Percentiles rank a stretch among this genome's conserved stretches.
Evolutionary conservation across 2,113 vertebrate species (phyloP).

Genomic region (Gorsachius goisagi): DNA sequence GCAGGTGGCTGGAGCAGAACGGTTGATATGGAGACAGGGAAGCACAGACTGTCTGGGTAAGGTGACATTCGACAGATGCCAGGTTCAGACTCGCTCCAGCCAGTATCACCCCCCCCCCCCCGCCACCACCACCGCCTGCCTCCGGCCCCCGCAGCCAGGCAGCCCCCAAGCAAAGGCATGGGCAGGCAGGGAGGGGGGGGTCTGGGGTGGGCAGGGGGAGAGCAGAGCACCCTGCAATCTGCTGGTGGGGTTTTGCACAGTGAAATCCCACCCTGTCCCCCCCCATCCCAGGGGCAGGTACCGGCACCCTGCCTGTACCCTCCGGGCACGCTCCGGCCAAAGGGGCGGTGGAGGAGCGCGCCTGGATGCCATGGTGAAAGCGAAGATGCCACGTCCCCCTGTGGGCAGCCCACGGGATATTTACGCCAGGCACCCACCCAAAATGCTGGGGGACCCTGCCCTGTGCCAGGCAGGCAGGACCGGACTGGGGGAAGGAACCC

Average conservation of each 20-base stretch:
- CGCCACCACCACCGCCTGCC: not conserved
- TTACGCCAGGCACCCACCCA: not conserved
- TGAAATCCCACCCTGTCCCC: not conserved
- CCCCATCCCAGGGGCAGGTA: not conserved
- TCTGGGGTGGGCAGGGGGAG: not conserved
- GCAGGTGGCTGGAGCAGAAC: slow-evolving; percentile 67
- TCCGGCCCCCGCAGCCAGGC: not conserved
- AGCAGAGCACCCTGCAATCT: not conserved
- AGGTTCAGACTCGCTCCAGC: slow-evolving; percentile 45
- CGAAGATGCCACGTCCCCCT: fast-evolving
- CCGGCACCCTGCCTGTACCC: not conserved
- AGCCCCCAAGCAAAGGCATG: not conserved
- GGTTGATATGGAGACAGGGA: slow-evolving; percentile 67
- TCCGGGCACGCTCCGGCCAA: not conserved
- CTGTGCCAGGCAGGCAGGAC: not conserved
- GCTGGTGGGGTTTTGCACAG: not conserved
- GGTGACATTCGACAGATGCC: slow-evolving; percentile 65
- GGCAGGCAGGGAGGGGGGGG: not conserved
- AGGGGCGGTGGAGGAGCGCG: not conserved
- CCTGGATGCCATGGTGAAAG: fast-evolving
- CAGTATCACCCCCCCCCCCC: not conserved
- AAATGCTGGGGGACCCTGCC: not conserved
- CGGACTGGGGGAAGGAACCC: fast-evolving
- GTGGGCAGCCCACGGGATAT: not conserved
- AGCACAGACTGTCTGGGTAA: slow-evolving; percentile 57